phyloP scores from a whole-genome alignment of 2,113 vertebrate species.

The Forbesichthys papilliferus region DNA sequence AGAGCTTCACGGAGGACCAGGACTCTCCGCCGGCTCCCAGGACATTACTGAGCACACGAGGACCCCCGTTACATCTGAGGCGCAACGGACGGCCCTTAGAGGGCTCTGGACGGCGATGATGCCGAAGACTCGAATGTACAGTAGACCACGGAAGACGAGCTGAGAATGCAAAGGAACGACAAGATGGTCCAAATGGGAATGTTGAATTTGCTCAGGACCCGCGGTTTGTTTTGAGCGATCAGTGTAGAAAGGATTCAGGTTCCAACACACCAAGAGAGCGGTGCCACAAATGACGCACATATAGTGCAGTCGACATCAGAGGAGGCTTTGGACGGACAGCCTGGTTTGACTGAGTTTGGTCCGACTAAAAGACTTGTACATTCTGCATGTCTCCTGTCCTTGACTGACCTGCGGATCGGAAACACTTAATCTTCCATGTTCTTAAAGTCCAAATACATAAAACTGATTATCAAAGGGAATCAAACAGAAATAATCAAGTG shows the following conservation, averaged over 20 bases:
- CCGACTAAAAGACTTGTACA: conserved; percentile 65
- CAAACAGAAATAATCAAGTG: neutral
- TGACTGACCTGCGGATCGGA: conserved; percentile 44
- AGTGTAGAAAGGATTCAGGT: conserved; percentile 29
- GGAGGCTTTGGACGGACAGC: conserved; percentile 14
- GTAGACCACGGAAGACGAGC: conserved; percentile 13
- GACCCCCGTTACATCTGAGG: conserved; percentile 73
- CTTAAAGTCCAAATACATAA: conserved; percentile 47
- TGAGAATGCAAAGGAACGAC: conserved; percentile 1
- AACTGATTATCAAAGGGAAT: neutral
- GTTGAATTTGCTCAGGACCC: conserved; percentile 37
- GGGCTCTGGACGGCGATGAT: conserved; percentile 85
- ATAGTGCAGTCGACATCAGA: conserved; percentile 14
- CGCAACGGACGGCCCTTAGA: conserved; percentile 84
- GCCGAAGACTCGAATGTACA: conserved; percentile 42
- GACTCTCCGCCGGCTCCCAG: conserved; percentile 72
- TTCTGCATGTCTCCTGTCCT: conserved; percentile 68
- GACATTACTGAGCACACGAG: conserved; percentile 77
- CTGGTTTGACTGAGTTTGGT: conserved; percentile 34
- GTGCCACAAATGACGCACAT: conserved; percentile 27
- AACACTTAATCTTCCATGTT: conserved; percentile 18
- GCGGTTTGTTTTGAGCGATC: conserved; percentile 30
- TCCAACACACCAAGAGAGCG: conserved; percentile 11
- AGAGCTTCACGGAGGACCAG: conserved; percentile 87
- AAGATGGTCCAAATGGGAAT: neutral